Evolutionary conservation across 2,888 invertebrate genomes (phyloP), one percentile per base, ranked within the genome.

Genomic region (Rotaria magnacalcarata): DNA sequence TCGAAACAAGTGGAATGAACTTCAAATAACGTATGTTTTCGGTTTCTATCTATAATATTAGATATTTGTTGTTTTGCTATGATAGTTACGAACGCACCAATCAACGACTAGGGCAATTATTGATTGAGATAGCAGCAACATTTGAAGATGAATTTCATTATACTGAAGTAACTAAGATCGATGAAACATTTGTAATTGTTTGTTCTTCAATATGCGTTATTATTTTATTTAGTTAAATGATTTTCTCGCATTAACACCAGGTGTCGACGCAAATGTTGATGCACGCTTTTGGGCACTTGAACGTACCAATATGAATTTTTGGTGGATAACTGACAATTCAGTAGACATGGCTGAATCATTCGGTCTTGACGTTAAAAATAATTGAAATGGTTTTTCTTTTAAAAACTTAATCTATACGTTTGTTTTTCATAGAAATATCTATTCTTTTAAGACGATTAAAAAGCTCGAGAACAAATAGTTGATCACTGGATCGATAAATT

Each of bases 71-170:
- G n/a, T 11, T 21, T 60, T 27, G 2, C 7, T 75, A 47, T 75
- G 43, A 10, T 19, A 75, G 75, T 21, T 84, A 60, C 41, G 86
- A 67, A 43, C 34, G 60, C 11, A 67, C 84, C 34, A 84, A 86
- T 86, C 60, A 54, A 6, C 84, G 86, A 52, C 52, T 86, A 50
- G 86, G 86, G 27, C 86, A 86, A 54, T 84, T 86, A 80, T 47
- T 86, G 6, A 86, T 86, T 41, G 86, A 86, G 67, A 52, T 86
- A 27, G 56, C 86, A 52, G 58, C 58, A 11, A 86, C 86, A 34
- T 86, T 86, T 52, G 86, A 86, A 86, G 84, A 58, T 50, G 67
- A 86, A 67, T 86, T 84, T 27, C 34, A 84, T 52, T 16, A 67
- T 19, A 60, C 60, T 84, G 84, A 84, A 52, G 86, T 86, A 67